Base-by-base conservation (phyloP, 2,113 vertebrate genomes). In the Halcyon malimbica region DNA sequence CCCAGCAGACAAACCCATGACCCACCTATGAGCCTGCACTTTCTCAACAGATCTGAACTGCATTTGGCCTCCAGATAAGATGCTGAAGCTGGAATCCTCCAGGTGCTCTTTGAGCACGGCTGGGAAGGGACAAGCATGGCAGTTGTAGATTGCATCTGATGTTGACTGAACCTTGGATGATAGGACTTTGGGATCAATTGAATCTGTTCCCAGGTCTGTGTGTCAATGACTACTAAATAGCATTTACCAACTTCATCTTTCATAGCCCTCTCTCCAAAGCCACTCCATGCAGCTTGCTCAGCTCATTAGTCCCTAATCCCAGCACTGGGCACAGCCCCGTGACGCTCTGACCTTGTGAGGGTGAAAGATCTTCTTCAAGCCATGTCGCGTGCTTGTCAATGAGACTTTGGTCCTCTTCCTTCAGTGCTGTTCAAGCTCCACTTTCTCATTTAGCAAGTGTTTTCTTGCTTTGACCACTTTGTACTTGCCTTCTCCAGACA, bases 11-110 rank as follows among this genome's bases (percentile, higher is more conserved):
- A 31, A 35, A 31, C 14, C 42, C 13, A 0, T 1, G 13, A 29
- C 10, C 31, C 46, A 0, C 0, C 1, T 2, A 16, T 0, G 26
- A 37, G 11, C 33, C 33, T 11, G 2, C 1, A 4, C 23, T 9
- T 13, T 59, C 62, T 70, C 5, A 1, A 19, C 44, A n/a, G 41
- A 15, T 6, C 64, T 4, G 31, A 33, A 29, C 63, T 6, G 5
- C 3, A 1, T 42, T 24, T 20, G 28, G 2, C 26, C 23, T 29
- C 54, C 3, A 20, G 19, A 28, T 8, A 37, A 41, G 68, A 29
- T 20, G 26, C 63, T 42, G 35, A 5, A n/a, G 41, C 42, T 62
- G 83, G 28, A 42, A 85, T 16, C 26, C 11, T 4, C 4, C 2
- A 0, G 33, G 10, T 31, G 39, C 24, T 54, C 18, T 0, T 3